Evolutionary conservation across 2,888 invertebrate genomes (phyloP).

Genomic region (Ennomos erosarius): DNA sequence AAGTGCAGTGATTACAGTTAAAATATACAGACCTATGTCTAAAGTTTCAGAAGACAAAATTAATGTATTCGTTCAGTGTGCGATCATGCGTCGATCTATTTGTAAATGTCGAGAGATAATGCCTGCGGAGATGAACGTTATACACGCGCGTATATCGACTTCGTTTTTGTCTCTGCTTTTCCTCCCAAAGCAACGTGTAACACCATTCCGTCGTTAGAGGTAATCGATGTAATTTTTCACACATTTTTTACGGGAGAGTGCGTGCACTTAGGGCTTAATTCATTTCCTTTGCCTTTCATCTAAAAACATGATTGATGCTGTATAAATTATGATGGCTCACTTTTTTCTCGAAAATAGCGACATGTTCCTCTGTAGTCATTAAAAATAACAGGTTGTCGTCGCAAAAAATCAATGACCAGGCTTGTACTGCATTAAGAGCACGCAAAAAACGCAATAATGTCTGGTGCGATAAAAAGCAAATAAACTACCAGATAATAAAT

Average conservation of each 20-base stretch:
- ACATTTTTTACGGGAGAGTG: conserved; percentile 72
- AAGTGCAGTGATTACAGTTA: conserved; percentile 46
- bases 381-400: conserved; percentile 49
- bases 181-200: conserved; percentile 53
- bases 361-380: conserved; percentile 60
- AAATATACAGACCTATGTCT: conserved; percentile 32
- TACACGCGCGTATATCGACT: conserved; percentile 20
- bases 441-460: conserved; percentile 42
- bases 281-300: conserved; percentile 70
- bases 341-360: conserved; percentile 65
- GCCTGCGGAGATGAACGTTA: conserved; percentile 38
- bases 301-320: conserved; percentile 77
- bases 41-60: conserved; percentile 22
- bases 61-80: conserved; percentile 25
- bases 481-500: conserved; percentile 24
- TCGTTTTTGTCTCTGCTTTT: conserved; percentile 30
- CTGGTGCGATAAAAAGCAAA: conserved; percentile 14
- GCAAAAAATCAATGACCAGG: conserved; percentile 58
- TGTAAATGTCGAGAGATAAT: conserved; percentile 30
- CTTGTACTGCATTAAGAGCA: conserved; percentile 49
- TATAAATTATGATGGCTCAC: conserved; percentile 48
- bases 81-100: conserved; percentile 32
- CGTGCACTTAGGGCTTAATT: conserved; percentile 66
- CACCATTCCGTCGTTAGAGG: conserved; percentile 69
- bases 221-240: conserved; percentile 78